Conservation (phyloP, 1,140 invertebrate species). For the Rhyacophila brunnea region DNA sequence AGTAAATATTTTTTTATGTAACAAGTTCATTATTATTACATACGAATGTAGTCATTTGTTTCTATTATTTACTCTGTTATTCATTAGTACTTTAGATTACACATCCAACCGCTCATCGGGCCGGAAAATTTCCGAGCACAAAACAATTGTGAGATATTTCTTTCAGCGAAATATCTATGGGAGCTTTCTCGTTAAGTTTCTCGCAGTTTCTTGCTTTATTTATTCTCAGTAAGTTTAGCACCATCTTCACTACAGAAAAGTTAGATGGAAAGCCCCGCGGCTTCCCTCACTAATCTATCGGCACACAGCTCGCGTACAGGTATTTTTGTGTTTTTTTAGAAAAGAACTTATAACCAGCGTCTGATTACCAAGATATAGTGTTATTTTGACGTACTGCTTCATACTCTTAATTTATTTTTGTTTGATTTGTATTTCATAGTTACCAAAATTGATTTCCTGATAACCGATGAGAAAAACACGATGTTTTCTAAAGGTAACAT, state of each 20-base stretch:
- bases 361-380: too few species aligned
- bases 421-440: too few species aligned
- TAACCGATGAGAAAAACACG: too few species aligned
- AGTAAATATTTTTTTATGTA: too few species aligned
- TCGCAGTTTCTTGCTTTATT: constrained; percentile 33
- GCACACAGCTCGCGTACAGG: constrained; percentile 28
- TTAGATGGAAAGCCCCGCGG: constrained; percentile 29
- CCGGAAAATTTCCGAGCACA: constrained; percentile 5
- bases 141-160: constrained; percentile 25
- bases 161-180: constrained; percentile 23
- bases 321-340: constrained; percentile 11
- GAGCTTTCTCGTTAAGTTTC: constrained; percentile 19
- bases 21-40: too few species aligned
- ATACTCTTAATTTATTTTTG: too few species aligned
- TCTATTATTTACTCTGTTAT: too few species aligned
- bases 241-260: constrained; percentile 26
- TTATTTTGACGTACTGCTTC: too few species aligned
- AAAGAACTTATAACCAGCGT: not conserved
- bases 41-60: too few species aligned
- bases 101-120: not conserved
- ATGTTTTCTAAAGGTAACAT: too few species aligned
- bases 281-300: constrained; percentile 30
- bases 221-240: constrained; percentile 30
- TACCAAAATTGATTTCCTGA: too few species aligned
- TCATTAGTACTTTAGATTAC: not conserved